These are phyloP conservation scores for Liasis olivaceus DNA, from an alignment of 2,797 vertebrate species.

Conservation along the genomic window DNA sequence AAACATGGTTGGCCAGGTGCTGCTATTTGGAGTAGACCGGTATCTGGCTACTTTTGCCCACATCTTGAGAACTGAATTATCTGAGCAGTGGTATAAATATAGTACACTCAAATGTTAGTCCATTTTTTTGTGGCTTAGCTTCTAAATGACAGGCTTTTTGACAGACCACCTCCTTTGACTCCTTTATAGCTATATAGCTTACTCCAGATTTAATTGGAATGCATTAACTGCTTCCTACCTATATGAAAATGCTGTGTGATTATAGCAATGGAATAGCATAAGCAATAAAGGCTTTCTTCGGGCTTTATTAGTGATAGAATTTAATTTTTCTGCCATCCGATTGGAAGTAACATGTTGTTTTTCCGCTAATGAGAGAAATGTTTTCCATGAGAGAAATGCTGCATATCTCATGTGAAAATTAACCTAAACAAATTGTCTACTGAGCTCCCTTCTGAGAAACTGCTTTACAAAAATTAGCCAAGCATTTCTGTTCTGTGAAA, in stretches of 20 bases:
- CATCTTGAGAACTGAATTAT: neutral
- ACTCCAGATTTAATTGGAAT: neutral
- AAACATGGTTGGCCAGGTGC: neutral
- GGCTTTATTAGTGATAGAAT: neutral
- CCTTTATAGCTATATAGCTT: neutral
- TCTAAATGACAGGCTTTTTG: neutral
- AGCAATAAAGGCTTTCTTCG: neutral
- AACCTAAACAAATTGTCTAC: neutral
- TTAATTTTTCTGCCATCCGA: neutral
- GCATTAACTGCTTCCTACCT: neutral
- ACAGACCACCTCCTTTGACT: neutral
- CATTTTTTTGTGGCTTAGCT: neutral
- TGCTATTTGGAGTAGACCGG: neutral
- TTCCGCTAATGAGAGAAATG: neutral
- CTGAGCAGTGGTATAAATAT: neutral
- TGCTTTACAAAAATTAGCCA: slow-evolving; percentile 40
- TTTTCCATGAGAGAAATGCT: neutral
- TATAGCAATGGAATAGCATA: neutral
- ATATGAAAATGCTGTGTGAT: neutral
- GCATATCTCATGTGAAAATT: neutral
- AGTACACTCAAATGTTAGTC: neutral
- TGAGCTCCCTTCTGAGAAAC: neutral
- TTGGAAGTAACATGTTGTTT: neutral
- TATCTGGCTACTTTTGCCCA: neutral
- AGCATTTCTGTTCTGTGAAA: slow-evolving; percentile 46